These are phyloP conservation scores for Marcusenius ussheri DNA, from an alignment of 2,113 vertebrate species.

Conservation along the genomic window DNA sequence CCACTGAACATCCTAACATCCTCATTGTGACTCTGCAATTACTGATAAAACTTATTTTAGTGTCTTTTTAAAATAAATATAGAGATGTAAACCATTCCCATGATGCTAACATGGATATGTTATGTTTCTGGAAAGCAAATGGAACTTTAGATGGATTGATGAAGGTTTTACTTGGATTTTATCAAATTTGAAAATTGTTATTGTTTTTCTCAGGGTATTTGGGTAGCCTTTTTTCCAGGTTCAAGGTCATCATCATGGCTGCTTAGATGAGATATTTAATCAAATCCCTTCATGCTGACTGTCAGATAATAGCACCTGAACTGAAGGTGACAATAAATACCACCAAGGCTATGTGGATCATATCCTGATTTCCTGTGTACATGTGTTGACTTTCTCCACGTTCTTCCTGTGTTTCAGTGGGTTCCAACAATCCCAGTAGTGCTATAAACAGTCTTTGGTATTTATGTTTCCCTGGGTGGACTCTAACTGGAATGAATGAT, in stretches of 20 bases:
- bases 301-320: background rate
- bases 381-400: background rate
- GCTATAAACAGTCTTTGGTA: background rate
- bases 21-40: background rate
- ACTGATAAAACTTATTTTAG: background rate
- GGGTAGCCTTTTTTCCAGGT: background rate
- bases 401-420: background rate
- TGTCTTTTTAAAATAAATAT: too few relatives aligned
- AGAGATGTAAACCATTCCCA: too few relatives aligned
- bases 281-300: background rate
- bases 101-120: too few relatives aligned
- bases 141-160: background rate
- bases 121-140: background rate
- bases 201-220: background rate
- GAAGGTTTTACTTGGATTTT: background rate
- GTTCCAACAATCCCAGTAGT: background rate
- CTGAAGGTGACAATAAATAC: background rate
- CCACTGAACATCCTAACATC: background rate
- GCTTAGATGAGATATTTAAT: background rate
- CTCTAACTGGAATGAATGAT: background rate
- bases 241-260: background rate
- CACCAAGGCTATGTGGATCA: background rate
- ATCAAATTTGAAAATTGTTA: background rate
- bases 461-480: background rate
- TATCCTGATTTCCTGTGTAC: background rate